Evolutionary conservation across 23 tunicate genomes (phyloP).

Genomic region (Botrylloides violaceus): DNA sequence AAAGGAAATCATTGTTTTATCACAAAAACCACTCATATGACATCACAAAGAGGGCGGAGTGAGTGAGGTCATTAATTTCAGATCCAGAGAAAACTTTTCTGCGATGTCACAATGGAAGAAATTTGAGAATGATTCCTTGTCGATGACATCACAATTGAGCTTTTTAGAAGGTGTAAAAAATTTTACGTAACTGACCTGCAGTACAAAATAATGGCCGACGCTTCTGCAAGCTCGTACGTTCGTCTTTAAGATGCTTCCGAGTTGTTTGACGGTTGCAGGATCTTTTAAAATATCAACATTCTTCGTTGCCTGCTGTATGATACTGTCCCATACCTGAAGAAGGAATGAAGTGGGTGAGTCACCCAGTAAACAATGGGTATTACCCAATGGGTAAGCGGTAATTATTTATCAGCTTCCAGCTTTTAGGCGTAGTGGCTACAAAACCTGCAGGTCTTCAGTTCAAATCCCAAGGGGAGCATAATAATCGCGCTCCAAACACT

Average conservation of each 20-base stretch:
- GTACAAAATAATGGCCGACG: slow-evolving; percentile 88
- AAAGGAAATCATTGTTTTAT: background rate
- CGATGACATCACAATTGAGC: background rate
- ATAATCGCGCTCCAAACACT: too few relatives aligned
- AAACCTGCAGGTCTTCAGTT: too few relatives aligned
- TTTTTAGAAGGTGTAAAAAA: background rate
- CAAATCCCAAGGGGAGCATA: too few relatives aligned
- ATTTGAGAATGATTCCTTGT: too few relatives aligned
- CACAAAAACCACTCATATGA: background rate
- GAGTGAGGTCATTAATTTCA: too few relatives aligned
- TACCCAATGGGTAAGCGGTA: too few relatives aligned
- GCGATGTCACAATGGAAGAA: too few relatives aligned
- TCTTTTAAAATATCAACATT: slow-evolving; percentile 89
- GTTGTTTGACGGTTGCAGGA: slow-evolving; percentile 85
- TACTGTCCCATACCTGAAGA: slow-evolving; percentile 95
- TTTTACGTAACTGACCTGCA: slow-evolving; percentile 42
- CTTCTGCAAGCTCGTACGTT: slow-evolving; percentile 94
- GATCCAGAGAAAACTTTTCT: too few relatives aligned
- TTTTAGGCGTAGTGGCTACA: too few relatives aligned
- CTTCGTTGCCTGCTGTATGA: slow-evolving; percentile 88
- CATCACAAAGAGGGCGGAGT: background rate
- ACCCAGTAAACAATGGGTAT: too few relatives aligned
- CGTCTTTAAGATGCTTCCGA: slow-evolving; percentile 89
- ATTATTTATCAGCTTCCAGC: too few relatives aligned
- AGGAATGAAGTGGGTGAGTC: too few relatives aligned